A percentile compares a stretch with the other conserved stretches of the same genome.
Conservation (phyloP, 2,113 vertebrate species). For the Nicator chloris region DNA sequence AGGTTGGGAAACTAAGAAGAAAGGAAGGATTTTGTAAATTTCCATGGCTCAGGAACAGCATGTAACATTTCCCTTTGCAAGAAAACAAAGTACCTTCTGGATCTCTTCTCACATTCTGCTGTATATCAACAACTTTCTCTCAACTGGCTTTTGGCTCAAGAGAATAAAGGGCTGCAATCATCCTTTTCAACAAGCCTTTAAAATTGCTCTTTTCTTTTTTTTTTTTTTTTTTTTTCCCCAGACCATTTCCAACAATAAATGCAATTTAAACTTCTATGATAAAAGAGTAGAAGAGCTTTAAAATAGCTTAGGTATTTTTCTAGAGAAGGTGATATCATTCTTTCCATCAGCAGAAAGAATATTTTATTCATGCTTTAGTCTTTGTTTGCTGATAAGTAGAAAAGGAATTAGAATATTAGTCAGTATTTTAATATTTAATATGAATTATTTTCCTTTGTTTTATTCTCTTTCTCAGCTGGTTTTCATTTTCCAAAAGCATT, state of each 20-base stretch:
- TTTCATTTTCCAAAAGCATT: background rate
- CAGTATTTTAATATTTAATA: background rate
- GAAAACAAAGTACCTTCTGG: constrained; percentile 27
- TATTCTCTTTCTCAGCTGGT: background rate
- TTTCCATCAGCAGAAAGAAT: constrained; percentile 10
- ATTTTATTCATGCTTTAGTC: background rate
- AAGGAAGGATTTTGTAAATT: background rate
- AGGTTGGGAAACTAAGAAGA: background rate
- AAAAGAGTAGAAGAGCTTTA: constrained; percentile 10
- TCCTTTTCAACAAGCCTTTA: constrained; percentile 14
- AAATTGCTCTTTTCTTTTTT: background rate
- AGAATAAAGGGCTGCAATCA: background rate
- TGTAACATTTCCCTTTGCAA: background rate
- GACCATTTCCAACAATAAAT: constrained; percentile 21
- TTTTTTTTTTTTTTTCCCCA: background rate
- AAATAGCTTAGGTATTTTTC: constrained; percentile 29
- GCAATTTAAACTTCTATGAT: constrained; percentile 41
- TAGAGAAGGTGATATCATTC: constrained; percentile 15
- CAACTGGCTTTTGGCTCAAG: constrained; percentile 30
- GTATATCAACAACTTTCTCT: constrained; percentile 14
- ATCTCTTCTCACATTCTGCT: background rate
- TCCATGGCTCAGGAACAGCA: background rate
- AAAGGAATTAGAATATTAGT: background rate
- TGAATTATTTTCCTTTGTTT: background rate
- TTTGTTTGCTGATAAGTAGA: background rate